These are phyloP conservation scores for Trisateles emortualis DNA, from an alignment of 2,888 invertebrate genomes.

Conservation along the genomic window DNA sequence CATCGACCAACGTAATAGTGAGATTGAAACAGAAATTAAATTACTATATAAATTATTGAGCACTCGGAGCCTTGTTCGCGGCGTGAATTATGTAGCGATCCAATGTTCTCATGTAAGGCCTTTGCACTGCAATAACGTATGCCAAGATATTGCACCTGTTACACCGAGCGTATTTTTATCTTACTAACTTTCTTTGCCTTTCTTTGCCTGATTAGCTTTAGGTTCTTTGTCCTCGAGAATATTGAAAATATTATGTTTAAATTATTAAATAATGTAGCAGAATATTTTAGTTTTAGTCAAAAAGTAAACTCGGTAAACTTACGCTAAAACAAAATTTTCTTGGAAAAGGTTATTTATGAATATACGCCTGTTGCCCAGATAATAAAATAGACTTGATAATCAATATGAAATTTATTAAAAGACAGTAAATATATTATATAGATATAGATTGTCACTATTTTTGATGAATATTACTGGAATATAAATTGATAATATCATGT, in stretches of 20 bases:
- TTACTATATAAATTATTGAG: conserved; percentile 64
- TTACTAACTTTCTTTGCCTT: conserved; percentile 29
- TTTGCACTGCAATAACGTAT: conserved; percentile 9
- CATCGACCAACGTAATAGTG: conserved; percentile 31
- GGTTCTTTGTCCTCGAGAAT: conserved; percentile 14
- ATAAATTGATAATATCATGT: too few species aligned
- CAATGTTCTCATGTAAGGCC: conserved; percentile 24
- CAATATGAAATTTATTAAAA: too few species aligned
- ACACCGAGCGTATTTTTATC: conserved; percentile 38
- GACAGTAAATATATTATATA: too few species aligned
- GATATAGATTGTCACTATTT: too few species aligned
- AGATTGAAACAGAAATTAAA: conserved; percentile 59
- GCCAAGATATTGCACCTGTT: conserved; percentile 12
- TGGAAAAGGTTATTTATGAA: too few species aligned
- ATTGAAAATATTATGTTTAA: conserved; percentile 3
- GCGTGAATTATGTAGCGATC: conserved; percentile 48
- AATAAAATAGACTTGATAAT: too few species aligned
- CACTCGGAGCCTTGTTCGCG: conserved; percentile 33
- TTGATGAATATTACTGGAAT: too few species aligned
- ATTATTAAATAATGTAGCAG: neutral
- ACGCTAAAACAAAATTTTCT: too few species aligned
- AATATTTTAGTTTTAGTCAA: too few species aligned
- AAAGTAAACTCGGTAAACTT: too few species aligned
- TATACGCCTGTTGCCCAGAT: too few species aligned
- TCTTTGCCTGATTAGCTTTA: conserved; percentile 32